Evolutionary conservation across 2,113 vertebrate genomes (phyloP).

Genomic region (Onychorhynchus coronatus): DNA sequence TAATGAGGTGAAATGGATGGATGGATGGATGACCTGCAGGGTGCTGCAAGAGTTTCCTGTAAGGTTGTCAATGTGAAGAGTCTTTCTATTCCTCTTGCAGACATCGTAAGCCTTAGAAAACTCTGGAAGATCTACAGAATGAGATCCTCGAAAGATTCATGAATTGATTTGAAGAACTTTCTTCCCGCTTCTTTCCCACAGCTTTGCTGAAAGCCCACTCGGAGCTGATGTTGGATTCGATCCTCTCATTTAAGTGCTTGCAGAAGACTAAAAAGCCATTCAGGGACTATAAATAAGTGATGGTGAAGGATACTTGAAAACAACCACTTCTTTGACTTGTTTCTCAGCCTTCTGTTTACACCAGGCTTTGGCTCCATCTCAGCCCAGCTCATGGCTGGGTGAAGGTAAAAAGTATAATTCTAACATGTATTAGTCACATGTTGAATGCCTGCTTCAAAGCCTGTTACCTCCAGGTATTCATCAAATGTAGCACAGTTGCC

Average conservation of each 20-base stretch:
- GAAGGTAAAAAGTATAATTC: conserved; percentile 1
- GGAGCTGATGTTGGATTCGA: background rate
- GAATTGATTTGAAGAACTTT: background rate
- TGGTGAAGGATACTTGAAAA: background rate
- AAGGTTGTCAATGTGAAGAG: background rate
- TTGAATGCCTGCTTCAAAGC: background rate
- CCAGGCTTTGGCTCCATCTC: background rate
- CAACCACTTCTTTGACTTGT: background rate
- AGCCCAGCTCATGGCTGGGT: background rate
- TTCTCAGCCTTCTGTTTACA: background rate
- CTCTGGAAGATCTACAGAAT: background rate
- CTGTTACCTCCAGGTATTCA: background rate
- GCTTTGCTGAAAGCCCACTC: background rate
- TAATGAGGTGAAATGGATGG: background rate
- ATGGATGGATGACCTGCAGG: background rate
- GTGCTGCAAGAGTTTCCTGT: background rate
- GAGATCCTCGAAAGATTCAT: background rate
- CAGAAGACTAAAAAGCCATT: background rate
- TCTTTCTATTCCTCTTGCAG: background rate
- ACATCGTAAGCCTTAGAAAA: background rate
- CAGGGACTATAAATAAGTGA: background rate
- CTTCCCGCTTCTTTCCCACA: background rate
- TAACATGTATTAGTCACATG: background rate
- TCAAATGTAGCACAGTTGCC: background rate
- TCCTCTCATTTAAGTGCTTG: background rate